These are phyloP conservation scores for Brachyptera risi DNA, from an alignment of 2,888 invertebrate species.

Conservation along the genomic window DNA sequence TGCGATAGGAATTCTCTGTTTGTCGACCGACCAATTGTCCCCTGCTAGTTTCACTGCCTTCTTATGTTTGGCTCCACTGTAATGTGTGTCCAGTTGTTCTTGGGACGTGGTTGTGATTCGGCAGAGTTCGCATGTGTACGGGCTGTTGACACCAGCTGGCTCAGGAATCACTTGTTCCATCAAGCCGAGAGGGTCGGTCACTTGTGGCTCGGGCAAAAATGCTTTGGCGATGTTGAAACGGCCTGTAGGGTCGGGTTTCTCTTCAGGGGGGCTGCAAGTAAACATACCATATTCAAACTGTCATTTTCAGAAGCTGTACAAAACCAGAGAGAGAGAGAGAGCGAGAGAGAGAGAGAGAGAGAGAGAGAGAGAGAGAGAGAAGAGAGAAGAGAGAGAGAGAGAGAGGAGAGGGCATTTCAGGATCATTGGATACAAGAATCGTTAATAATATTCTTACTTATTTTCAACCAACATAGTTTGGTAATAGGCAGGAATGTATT, in stretches of 20 bases:
- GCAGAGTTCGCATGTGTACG: conserved; percentile 37
- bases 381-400: too few relatives aligned
- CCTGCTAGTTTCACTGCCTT: conserved; percentile 45
- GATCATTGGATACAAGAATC: too few relatives aligned
- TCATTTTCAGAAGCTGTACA: too few relatives aligned
- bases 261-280: conserved; percentile 21
- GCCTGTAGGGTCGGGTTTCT: conserved; percentile 32
- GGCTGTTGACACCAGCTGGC: conserved; percentile 4
- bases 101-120: conserved; percentile 53
- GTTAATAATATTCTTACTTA: too few relatives aligned
- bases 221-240: conserved; percentile 30
- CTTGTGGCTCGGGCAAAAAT: conserved; percentile 5
- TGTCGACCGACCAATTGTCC: background rate
- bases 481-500: too few relatives aligned
- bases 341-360: too few relatives aligned
- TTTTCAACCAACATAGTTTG: too few relatives aligned
- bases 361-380: too few relatives aligned
- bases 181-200: conserved; percentile 19
- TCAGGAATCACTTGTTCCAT: background rate
- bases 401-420: too few relatives aligned
- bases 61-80: conserved; percentile 56
- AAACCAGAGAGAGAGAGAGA: too few relatives aligned
- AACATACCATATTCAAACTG: too few relatives aligned
- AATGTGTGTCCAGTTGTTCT: conserved; percentile 58
- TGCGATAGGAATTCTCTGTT: conserved; percentile 5